phyloP scores from a whole-genome alignment of 2,888 invertebrate species.

The Agonopterix alstromeriana region DNA sequence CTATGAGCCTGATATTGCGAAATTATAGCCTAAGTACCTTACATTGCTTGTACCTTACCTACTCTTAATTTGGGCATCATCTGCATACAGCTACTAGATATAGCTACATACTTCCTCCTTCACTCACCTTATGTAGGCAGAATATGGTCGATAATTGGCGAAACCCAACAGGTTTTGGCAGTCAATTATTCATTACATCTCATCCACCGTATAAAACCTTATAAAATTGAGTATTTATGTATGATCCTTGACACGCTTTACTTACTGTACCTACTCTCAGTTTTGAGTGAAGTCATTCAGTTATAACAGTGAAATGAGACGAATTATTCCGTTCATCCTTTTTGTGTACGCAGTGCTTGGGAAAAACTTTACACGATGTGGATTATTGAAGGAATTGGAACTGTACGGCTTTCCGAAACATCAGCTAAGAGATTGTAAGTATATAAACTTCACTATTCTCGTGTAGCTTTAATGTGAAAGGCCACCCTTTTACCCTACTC shows the following conservation, averaged over 20 bases:
- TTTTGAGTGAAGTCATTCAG: slow-evolving; percentile 15
- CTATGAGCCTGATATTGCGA: too few relatives aligned
- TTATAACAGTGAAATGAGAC: slow-evolving; percentile 23
- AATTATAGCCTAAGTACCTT: too few relatives aligned
- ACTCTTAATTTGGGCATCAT: too few relatives aligned
- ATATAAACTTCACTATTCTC: not conserved
- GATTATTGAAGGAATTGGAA: slow-evolving; percentile 30
- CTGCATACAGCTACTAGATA: too few relatives aligned
- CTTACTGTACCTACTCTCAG: slow-evolving; percentile 12
- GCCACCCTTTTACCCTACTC: too few relatives aligned
- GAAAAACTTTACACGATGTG: slow-evolving; percentile 29
- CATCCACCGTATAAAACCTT: too few relatives aligned
- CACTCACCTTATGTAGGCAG: not conserved
- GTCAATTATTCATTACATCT: slow-evolving; percentile 22
- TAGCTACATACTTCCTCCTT: too few relatives aligned
- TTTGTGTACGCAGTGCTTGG: slow-evolving; percentile 8
- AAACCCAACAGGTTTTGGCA: slow-evolving; percentile 24
- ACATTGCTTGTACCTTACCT: too few relatives aligned
- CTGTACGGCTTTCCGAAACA: slow-evolving; percentile 35
- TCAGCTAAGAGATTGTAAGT: slow-evolving; percentile 43
- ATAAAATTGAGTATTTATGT: slow-evolving; percentile 14
- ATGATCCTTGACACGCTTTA: slow-evolving; percentile 29
- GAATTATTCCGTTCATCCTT: slow-evolving; percentile 13
- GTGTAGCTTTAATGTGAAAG: too few relatives aligned
- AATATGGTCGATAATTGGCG: slow-evolving; percentile 4